Percentiles rank a stretch among this genome's conserved stretches.
Conservation (phyloP, 1,140 invertebrate species). For the Nymphalis io region DNA sequence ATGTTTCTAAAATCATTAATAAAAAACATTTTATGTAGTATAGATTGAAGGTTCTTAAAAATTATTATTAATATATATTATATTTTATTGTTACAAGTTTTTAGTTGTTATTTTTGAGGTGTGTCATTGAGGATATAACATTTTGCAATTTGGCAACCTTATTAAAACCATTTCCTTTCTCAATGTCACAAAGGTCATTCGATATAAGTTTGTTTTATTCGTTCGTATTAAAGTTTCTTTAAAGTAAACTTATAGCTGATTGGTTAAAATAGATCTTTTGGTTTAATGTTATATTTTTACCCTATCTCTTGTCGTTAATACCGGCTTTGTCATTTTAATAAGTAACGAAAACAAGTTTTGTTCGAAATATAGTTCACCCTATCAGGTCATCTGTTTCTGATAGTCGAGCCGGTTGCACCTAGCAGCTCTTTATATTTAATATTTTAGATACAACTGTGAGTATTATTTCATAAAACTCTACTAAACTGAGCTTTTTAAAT, state of each 20-base stretch:
- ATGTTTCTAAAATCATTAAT: no score
- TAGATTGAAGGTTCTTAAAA: no score
- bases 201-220: slow-evolving; percentile 38
- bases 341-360: neutral
- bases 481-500: neutral
- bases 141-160: neutral
- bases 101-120: neutral
- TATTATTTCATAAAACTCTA: neutral
- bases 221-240: neutral
- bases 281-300: neutral
- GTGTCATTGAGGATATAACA: neutral
- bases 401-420: neutral
- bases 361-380: slow-evolving; percentile 6
- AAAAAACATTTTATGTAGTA: neutral
- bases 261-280: slow-evolving; percentile 11
- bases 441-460: neutral
- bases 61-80: no score
- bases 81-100: neutral
- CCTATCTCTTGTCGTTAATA: neutral
- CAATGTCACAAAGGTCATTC: slow-evolving; percentile 66
- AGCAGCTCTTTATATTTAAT: neutral
- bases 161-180: slow-evolving; percentile 18
- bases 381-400: slow-evolving; percentile 10
- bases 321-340: neutral
- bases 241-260: slow-evolving; percentile 1